phyloP scores from a whole-genome alignment of 2,888 invertebrate species.

The Dryococelus australis region DNA sequence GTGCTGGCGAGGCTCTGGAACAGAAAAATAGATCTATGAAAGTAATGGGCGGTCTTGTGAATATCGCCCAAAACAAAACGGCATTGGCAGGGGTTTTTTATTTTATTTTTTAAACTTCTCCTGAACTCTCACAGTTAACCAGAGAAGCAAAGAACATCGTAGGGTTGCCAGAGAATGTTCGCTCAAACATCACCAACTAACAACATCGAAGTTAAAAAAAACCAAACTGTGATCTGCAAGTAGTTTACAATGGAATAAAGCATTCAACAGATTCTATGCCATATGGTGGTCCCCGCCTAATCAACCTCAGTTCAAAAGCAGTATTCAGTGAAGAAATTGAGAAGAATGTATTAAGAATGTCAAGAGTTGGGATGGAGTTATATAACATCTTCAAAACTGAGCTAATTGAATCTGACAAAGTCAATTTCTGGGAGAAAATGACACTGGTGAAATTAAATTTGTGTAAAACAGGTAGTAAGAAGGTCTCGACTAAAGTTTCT shows the following conservation, averaged over 20 bases:
- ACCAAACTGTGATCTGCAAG: background rate
- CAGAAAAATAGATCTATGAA: conserved; percentile 24
- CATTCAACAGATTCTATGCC: background rate
- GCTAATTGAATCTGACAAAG: conserved; percentile 7
- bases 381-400: background rate
- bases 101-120: background rate
- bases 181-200: conserved; percentile 8
- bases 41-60: background rate
- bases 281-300: background rate
- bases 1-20: background rate
- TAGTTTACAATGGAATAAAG: background rate
- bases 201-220: background rate
- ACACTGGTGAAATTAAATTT: too few relatives aligned
- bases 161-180: too few relatives aligned
- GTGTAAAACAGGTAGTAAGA: background rate
- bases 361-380: background rate
- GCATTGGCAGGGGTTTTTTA: background rate
- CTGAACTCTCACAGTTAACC: background rate
- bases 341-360: conserved; percentile 13
- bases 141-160: too few relatives aligned
- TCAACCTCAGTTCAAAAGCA: background rate
- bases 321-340: background rate
- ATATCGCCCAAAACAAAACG: background rate
- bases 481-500: background rate
- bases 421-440: conserved; percentile 1